Evolutionary conservation across 2,113 vertebrate genomes (phyloP).

Genomic region (Corythoichthys haematopterus): DNA sequence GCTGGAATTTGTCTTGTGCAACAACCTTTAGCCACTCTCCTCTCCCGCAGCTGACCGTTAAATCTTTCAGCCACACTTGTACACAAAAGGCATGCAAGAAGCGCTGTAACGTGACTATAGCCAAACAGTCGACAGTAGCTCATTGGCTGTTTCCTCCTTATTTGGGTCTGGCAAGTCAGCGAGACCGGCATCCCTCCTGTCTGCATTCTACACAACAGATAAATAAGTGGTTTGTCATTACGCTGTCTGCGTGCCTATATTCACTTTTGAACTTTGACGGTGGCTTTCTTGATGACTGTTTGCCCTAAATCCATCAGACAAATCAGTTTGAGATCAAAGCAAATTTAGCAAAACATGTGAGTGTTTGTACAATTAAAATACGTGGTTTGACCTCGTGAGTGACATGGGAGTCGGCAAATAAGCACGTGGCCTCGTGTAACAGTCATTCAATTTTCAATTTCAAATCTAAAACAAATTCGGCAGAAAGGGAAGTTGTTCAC

Average conservation of each 20-base stretch:
- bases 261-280: not conserved
- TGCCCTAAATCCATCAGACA: not conserved
- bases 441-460: too few species aligned
- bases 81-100: not conserved
- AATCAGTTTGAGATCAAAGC: not conserved
- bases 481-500: too few species aligned
- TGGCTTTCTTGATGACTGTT: too few species aligned
- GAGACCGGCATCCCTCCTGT: constrained; percentile 29
- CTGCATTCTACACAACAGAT: not conserved
- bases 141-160: constrained; percentile 52
- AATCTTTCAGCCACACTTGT: not conserved
- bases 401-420: not conserved
- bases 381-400: not conserved
- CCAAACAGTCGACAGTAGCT: not conserved
- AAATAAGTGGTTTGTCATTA: not conserved
- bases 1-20: not conserved
- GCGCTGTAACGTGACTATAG: not conserved
- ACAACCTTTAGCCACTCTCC: not conserved
- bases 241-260: not conserved
- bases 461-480: too few species aligned
- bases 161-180: constrained; percentile 40
- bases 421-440: too few species aligned
- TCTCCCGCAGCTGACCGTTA: not conserved
- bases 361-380: not conserved
- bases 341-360: not conserved